These are phyloP conservation scores for Microtus ochrogaster DNA, from an alignment of 2,113 vertebrate genomes.

Conservation along the genomic window DNA sequence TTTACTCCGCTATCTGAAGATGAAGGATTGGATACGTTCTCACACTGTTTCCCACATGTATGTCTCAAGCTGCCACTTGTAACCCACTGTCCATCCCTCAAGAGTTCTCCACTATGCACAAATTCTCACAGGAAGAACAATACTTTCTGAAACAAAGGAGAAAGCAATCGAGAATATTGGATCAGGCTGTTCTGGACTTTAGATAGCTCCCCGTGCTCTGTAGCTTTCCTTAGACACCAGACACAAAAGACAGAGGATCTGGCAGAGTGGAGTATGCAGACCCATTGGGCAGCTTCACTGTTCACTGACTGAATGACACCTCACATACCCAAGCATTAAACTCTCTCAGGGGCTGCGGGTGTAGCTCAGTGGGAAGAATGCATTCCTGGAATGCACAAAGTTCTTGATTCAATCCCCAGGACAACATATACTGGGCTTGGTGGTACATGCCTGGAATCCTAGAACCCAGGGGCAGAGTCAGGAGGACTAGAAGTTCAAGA, in stretches of 20 bases:
- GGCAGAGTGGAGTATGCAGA: background rate
- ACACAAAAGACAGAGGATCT: too few relatives aligned
- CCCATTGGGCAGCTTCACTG: too few relatives aligned
- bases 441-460: background rate
- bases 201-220: background rate
- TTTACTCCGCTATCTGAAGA: background rate
- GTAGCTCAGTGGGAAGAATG: background rate
- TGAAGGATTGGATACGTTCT: background rate
- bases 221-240: too few relatives aligned
- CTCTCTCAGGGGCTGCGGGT: background rate
- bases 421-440: background rate
- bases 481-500: background rate
- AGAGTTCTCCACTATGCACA: background rate
- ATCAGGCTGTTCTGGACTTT: background rate
- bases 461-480: background rate
- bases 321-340: background rate
- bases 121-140: background rate
- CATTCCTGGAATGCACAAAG: background rate
- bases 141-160: background rate
- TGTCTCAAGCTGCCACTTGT: background rate
- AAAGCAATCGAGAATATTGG: background rate
- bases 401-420: background rate
- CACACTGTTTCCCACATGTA: background rate
- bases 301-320: background rate
- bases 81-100: background rate